Evolutionary conservation across 2,797 vertebrate genomes (phyloP).

Genomic region (Lutjanus argentimaculatus): DNA sequence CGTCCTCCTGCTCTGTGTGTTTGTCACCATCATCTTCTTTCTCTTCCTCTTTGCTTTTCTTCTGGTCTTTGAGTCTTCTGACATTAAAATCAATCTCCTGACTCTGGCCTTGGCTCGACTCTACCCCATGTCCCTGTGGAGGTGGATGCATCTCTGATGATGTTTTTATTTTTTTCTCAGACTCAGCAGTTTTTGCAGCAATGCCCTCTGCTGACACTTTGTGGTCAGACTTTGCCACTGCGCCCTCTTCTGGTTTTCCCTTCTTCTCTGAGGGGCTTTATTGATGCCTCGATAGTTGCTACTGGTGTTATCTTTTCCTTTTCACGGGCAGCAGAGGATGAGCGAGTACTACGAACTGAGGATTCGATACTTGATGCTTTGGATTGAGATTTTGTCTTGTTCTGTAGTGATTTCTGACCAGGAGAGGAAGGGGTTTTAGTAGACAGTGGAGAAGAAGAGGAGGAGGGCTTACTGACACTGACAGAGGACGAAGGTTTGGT

Average conservation of each 20-base stretch:
- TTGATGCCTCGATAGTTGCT: constrained; percentile 31
- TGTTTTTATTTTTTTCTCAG: constrained; percentile 41
- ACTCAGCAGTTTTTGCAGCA: constrained; percentile 46
- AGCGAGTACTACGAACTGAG: not conserved
- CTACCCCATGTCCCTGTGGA: constrained; percentile 6
- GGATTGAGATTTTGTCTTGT: constrained; percentile 20
- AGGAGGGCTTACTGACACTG: constrained; percentile 2
- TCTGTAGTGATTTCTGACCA: constrained; percentile 42
- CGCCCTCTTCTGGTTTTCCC: constrained; percentile 4
- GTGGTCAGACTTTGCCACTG: constrained; percentile 40
- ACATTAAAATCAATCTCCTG: constrained; percentile 11
- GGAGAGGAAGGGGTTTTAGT: not conserved
- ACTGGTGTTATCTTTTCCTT: not conserved
- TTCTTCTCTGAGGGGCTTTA: not conserved
- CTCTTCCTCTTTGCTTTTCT: not conserved
- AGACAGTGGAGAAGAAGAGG: not conserved
- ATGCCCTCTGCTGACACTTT: constrained; percentile 46
- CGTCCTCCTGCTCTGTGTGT: not conserved
- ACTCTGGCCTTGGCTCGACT: constrained; percentile 13
- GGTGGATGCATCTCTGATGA: constrained; percentile 34
- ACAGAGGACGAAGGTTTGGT: constrained; percentile 11
- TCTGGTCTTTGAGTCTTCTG: not conserved
- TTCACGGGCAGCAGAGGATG: not conserved
- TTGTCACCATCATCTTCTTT: not conserved
- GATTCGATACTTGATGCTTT: constrained; percentile 8